Base-by-base conservation (phyloP, 2,113 vertebrate genomes). In the Tichodroma muraria region DNA sequence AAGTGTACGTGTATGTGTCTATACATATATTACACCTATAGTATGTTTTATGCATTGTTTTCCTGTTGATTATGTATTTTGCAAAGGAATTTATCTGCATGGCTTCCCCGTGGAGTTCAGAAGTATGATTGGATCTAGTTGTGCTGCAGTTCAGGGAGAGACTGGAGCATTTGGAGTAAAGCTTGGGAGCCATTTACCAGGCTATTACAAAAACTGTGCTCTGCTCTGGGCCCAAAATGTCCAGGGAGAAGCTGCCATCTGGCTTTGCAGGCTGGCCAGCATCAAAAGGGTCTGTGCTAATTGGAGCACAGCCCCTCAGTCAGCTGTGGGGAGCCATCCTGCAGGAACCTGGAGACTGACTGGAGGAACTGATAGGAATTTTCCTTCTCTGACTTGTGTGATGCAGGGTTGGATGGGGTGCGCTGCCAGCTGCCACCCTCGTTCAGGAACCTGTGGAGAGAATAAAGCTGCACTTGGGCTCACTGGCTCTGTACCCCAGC, bases 231-330 rank as follows among this genome's bases (percentile, higher is more conserved):
- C 77, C 89, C 85, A 44, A 73, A 85, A 77, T 90, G 76, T n/a
- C 93, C 64, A 78, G 64, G 89, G 40, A 94, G 88, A 52, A 91
- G 85, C 77, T 88, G 88, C 88, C 89, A 91, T 93, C 90, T 95
- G 94, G 71, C 91, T 93, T 53, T 80, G 60, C 68, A 93, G 89
- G 56, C 76, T 93, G 91, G 85, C 85, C 76, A 94, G 65, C 52
- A 80, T 20, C 82, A 86, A 13, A 64, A 77, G 42, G 79, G 17
- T 38, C 68, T 10, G 1, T 83, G 91, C 59, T 94, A 60, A 91
- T 9, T 78, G 79, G 71, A 95, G 68, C 70, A 56, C 59, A 93
- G 89, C 63, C 63, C 94, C 84, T 87, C n/a, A 11, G 38, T 82
- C 65, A 77, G 94, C 93, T 83, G 89, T 28, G 22, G 89, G 87